phyloP scores from a whole-genome alignment of 2,888 invertebrate genomes.

The Epinotia nisella region DNA sequence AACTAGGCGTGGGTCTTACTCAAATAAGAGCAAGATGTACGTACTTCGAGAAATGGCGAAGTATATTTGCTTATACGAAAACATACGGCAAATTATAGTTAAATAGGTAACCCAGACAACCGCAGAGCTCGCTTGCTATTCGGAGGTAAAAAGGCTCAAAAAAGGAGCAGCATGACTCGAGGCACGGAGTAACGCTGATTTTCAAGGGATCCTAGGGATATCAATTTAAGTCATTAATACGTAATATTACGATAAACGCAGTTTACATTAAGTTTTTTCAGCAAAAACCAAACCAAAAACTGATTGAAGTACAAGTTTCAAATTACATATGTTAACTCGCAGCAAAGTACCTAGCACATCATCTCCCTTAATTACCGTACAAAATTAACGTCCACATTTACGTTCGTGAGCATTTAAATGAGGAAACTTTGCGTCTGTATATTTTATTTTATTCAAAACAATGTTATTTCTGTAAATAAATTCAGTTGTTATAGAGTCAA shows the following conservation, averaged over 20 bases:
- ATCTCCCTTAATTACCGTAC: slow-evolving; percentile 21
- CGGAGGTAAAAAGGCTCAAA: too few species aligned
- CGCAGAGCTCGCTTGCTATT: not conserved
- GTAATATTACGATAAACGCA: too few species aligned
- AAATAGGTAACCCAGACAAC: not conserved
- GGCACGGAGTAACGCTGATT: too few species aligned
- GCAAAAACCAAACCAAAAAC: too few species aligned
- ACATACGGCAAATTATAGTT: not conserved
- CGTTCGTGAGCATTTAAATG: slow-evolving; percentile 20
- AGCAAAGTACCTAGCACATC: not conserved
- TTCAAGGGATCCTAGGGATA: too few species aligned
- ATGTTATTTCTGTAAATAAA: slow-evolving; percentile 24
- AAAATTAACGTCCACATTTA: slow-evolving; percentile 1
- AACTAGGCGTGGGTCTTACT: not conserved
- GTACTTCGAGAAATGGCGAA: not conserved
- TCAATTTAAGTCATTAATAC: too few species aligned
- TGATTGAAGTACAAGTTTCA: not conserved
- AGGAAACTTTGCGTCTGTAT: not conserved
- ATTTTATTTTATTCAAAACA: slow-evolving; percentile 11
- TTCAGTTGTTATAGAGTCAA: slow-evolving; percentile 22
- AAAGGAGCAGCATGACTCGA: too few species aligned
- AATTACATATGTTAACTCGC: not conserved
- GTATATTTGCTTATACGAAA: slow-evolving; percentile 2
- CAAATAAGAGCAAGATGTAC: not conserved
- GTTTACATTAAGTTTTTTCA: too few species aligned